phyloP scores from a whole-genome alignment of 2,113 vertebrate species.

The Micromys minutus region DNA sequence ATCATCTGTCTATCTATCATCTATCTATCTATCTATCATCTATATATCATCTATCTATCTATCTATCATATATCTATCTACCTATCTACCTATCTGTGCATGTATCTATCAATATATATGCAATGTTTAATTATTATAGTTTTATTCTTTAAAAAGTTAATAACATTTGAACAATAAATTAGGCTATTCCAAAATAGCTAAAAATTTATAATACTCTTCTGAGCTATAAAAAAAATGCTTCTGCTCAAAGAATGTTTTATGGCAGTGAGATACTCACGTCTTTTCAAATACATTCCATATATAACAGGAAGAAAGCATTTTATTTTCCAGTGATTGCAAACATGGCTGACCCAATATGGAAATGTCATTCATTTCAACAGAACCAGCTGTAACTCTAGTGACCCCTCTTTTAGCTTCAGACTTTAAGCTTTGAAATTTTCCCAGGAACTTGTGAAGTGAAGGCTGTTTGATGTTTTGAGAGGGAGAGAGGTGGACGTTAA shows the following conservation, averaged over 20 bases:
- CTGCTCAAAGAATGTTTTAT: background rate
- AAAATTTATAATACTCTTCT: background rate
- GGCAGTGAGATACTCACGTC: background rate
- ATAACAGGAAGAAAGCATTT: conserved; percentile 27
- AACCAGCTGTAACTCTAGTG: background rate
- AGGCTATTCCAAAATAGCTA: background rate
- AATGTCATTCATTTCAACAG: background rate
- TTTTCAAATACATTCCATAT: background rate
- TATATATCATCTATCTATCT: no score
- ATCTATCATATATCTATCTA: no score
- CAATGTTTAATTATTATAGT: background rate
- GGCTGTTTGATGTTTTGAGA: background rate
- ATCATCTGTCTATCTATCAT: no score
- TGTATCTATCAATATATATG: background rate
- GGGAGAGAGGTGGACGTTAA: background rate
- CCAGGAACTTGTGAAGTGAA: background rate
- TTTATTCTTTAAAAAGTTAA: background rate
- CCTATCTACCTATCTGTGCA: no score
- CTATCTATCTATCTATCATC: no score
- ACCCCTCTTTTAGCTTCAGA: background rate
- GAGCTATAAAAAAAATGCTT: background rate
- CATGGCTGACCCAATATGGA: background rate
- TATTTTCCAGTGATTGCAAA: conserved; percentile 7
- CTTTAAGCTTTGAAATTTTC: conserved; percentile 10
- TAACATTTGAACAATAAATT: conserved; percentile 1